These are phyloP conservation scores for Atrina japonica DNA, from an alignment of 2,888 invertebrate species.

Conservation along the genomic window DNA sequence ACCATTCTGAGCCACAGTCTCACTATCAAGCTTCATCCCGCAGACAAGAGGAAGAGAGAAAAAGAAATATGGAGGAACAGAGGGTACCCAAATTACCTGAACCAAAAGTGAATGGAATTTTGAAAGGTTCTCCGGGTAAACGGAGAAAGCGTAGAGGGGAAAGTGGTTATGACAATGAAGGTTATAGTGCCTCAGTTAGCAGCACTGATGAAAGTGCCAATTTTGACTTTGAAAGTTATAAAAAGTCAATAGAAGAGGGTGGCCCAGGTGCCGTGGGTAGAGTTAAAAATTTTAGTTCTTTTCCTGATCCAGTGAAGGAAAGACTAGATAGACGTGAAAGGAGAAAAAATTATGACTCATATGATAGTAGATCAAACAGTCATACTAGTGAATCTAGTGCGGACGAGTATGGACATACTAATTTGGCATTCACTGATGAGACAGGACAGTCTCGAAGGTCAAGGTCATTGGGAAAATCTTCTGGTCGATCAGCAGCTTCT, in stretches of 20 bases:
- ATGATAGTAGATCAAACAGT: constrained; percentile 5
- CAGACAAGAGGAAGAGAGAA: constrained; percentile 13
- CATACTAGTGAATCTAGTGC: constrained; percentile 25
- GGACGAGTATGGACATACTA: constrained; percentile 16
- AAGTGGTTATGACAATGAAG: constrained; percentile 19
- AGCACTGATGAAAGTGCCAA: constrained; percentile 26
- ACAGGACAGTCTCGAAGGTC: constrained; percentile 4
- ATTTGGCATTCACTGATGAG: constrained; percentile 23
- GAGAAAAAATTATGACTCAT: background rate
- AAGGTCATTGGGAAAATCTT: constrained; percentile 15
- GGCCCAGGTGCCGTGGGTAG: background rate
- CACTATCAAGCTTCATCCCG: background rate
- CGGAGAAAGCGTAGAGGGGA: constrained; percentile 3
- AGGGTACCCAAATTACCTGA: constrained; percentile 13
- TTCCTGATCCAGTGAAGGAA: constrained; percentile 17
- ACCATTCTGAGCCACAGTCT: background rate
- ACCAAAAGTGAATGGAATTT: constrained; percentile 23
- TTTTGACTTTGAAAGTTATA: constrained; percentile 23
- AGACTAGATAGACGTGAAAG: constrained; percentile 15
- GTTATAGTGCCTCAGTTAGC: constrained; percentile 22
- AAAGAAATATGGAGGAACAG: background rate
- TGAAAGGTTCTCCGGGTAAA: constrained; percentile 16
- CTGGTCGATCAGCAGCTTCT: constrained; percentile 6
- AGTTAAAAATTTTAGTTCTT: constrained; percentile 14
- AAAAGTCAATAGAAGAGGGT: constrained; percentile 7